phyloP scores from a whole-genome alignment of 2,888 invertebrate genomes.

The Horisme vitalbata region DNA sequence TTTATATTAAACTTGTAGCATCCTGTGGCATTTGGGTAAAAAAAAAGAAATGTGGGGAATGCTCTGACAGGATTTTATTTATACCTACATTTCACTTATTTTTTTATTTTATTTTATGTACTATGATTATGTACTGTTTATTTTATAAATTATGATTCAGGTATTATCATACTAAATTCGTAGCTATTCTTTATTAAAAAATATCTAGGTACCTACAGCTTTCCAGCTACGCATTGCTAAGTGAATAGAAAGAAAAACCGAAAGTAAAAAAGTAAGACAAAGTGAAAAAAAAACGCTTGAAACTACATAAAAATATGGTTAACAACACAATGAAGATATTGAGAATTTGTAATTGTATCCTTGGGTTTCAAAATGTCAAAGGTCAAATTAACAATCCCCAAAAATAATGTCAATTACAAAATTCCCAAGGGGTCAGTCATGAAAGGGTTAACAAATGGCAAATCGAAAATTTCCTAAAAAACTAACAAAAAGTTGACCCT shows the following conservation, averaged over 20 bases:
- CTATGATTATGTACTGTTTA: too few relatives aligned
- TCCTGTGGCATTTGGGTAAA: constrained; percentile 30
- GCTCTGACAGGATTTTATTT: not conserved
- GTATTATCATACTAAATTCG: too few relatives aligned
- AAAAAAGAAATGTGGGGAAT: not conserved
- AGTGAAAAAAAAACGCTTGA: too few relatives aligned
- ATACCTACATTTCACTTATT: too few relatives aligned
- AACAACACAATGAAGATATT: not conserved
- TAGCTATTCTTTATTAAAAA: too few relatives aligned
- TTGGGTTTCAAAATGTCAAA: constrained; percentile 29
- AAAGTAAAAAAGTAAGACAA: too few relatives aligned
- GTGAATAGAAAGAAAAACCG: too few relatives aligned
- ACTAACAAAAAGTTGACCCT: constrained; percentile 65
- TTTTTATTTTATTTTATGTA: too few relatives aligned
- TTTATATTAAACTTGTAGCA: constrained; percentile 42
- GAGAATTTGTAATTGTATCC: constrained; percentile 12
- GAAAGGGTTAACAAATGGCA: constrained; percentile 61
- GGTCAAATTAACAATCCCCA: constrained; percentile 34
- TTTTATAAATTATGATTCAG: too few relatives aligned
- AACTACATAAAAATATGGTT: too few relatives aligned
- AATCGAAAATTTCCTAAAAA: constrained; percentile 43
- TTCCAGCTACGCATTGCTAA: too few relatives aligned
- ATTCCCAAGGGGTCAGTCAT: constrained; percentile 46
- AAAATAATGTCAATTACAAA: constrained; percentile 23
- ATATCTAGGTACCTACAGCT: too few relatives aligned